These are phyloP conservation scores for Callinectes sapidus DNA, from an alignment of 2,888 invertebrate species.

Conservation along the genomic window DNA sequence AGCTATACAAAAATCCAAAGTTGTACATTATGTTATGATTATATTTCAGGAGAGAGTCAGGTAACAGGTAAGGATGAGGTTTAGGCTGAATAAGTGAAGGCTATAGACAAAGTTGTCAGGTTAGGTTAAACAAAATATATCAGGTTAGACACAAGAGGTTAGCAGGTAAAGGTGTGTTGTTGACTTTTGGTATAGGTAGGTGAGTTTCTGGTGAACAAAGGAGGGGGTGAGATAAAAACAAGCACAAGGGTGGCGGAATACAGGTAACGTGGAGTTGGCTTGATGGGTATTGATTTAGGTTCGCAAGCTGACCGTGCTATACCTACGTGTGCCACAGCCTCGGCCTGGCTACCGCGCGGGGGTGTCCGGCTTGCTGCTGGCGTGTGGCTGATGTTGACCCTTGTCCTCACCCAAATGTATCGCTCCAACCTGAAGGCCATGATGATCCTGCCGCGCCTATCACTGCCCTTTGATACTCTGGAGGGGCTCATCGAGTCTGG, in stretches of 20 bases:
- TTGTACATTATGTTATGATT: neutral
- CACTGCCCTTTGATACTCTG: conserved; percentile 44
- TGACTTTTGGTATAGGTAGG: neutral
- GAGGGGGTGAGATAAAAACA: neutral
- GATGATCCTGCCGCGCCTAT: conserved; percentile 40
- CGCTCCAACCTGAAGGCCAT: conserved; percentile 53
- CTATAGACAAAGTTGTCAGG: too few relatives aligned
- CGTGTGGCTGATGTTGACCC: conserved; percentile 40
- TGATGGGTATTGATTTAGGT: neutral
- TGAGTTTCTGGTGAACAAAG: neutral
- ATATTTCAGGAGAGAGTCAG: too few relatives aligned
- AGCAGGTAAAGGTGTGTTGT: neutral
- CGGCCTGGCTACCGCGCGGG: conserved; percentile 30
- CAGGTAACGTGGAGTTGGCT: neutral
- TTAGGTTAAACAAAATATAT: too few relatives aligned
- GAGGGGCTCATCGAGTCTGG: conserved; percentile 32
- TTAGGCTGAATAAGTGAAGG: neutral
- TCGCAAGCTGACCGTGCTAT: neutral
- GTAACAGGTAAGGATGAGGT: neutral
- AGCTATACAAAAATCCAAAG: neutral
- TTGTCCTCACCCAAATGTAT: conserved; percentile 39
- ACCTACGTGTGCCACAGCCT: neutral
- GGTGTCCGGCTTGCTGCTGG: conserved; percentile 8
- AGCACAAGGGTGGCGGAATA: neutral
- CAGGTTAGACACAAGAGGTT: neutral